Evolutionary conservation across 2,797 vertebrate genomes (phyloP).

Genomic region (Platalea minor): DNA sequence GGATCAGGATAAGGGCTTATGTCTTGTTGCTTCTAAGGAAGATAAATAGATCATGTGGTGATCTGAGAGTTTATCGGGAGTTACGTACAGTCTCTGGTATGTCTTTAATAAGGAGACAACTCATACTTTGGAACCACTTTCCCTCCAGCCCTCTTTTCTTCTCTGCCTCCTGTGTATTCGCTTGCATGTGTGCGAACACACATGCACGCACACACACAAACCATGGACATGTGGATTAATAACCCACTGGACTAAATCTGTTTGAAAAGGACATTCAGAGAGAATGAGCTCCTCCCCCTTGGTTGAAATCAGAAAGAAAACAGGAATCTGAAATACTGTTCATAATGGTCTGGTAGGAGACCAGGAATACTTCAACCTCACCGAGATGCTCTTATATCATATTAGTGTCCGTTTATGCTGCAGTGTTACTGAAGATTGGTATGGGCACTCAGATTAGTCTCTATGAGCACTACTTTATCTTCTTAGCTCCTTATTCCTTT

Average conservation of each 20-base stretch:
- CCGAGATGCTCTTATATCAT: rapidly evolving
- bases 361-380: background rate
- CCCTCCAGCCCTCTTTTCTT: background rate
- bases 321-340: background rate
- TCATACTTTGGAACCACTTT: background rate
- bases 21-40: background rate
- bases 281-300: background rate
- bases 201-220: background rate
- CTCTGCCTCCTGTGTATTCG: background rate
- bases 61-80: background rate
- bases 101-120: background rate
- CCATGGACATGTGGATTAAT: background rate
- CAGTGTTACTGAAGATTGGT: background rate
- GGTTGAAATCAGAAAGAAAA: background rate
- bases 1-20: background rate
- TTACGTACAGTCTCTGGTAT: background rate
- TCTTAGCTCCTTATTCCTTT: background rate
- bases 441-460: background rate
- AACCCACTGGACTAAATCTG: background rate
- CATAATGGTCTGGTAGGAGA: background rate
- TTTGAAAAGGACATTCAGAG: background rate
- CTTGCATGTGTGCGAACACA: background rate
- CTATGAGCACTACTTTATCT: background rate
- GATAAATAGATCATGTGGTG: background rate
- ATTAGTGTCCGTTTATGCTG: too few species aligned